Evolutionary conservation across 2,888 invertebrate species (phyloP).

Genomic region (Sacculina carcini): DNA sequence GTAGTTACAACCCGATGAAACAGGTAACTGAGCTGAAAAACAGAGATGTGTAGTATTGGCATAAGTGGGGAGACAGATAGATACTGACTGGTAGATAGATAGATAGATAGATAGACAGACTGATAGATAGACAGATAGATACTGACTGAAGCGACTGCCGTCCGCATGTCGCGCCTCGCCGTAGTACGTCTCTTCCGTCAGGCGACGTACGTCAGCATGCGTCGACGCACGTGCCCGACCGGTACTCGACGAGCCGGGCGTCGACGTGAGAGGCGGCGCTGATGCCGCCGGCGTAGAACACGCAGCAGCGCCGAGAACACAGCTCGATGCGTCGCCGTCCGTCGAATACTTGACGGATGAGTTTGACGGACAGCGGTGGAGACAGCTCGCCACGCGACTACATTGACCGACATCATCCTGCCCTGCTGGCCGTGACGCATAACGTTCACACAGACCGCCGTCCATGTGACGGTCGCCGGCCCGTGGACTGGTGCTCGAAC

Average conservation of each 20-base stretch:
- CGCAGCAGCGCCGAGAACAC: not conserved
- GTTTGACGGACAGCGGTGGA: not conserved
- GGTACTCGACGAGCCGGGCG: not conserved
- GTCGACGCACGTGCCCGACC: not conserved
- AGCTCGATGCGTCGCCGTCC: conserved; percentile 1
- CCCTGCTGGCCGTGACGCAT: not conserved
- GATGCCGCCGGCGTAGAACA: not conserved
- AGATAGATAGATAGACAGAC: too few species aligned
- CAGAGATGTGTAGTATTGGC: too few species aligned
- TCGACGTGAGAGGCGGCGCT: not conserved
- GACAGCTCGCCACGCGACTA: not conserved
- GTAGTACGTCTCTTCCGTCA: not conserved
- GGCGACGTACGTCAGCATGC: too few species aligned
- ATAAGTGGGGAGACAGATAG: too few species aligned
- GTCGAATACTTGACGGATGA: not conserved
- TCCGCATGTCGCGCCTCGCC: not conserved
- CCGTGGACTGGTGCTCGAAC: too few species aligned
- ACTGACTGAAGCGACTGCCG: conserved; percentile 1
- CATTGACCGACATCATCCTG: not conserved
- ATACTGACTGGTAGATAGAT: too few species aligned
- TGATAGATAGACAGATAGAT: too few species aligned
- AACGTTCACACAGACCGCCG: too few species aligned
- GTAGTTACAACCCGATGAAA: too few species aligned
- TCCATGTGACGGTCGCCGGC: too few species aligned
- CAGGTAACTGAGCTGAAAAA: too few species aligned